phyloP scores from a whole-genome alignment of 2,888 invertebrate species.

The Andrena camellia region DNA sequence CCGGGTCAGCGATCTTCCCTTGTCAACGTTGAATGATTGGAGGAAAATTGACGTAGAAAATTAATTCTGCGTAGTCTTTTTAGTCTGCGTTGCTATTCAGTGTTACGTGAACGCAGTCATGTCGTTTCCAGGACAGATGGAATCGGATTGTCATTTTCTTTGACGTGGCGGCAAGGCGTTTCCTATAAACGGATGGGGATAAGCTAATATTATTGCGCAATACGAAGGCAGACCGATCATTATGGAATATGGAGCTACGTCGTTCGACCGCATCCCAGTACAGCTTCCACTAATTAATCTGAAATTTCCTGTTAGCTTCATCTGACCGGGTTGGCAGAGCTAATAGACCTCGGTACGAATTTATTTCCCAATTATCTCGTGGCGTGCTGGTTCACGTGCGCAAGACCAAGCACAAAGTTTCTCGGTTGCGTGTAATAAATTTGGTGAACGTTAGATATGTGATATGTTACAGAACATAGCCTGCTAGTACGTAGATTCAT shows the following conservation, averaged over 20 bases:
- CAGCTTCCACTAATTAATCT: constrained; percentile 70
- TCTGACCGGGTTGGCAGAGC: constrained; percentile 51
- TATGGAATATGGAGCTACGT: constrained; percentile 33
- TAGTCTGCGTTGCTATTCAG: background rate
- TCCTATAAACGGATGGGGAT: background rate
- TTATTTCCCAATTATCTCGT: constrained; percentile 67
- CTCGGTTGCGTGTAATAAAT: constrained; percentile 17
- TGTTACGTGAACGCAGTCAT: background rate
- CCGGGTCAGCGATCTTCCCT: too few relatives aligned
- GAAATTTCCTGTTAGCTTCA: constrained; percentile 67
- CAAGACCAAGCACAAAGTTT: constrained; percentile 32
- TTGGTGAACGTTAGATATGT: background rate
- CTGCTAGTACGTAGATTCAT: background rate
- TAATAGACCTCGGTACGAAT: constrained; percentile 66
- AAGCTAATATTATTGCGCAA: constrained; percentile 26
- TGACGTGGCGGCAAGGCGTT: background rate
- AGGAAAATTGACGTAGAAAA: background rate
- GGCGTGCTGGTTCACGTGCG: constrained; percentile 65
- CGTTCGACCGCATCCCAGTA: constrained; percentile 57
- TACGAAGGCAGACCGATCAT: constrained; percentile 34
- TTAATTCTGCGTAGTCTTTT: background rate
- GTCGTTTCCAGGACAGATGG: background rate
- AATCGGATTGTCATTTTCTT: background rate
- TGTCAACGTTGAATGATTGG: too few relatives aligned
- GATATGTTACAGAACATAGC: background rate